Conservation (phyloP, 2,888 invertebrate species). For the Coelinius sp. region DNA sequence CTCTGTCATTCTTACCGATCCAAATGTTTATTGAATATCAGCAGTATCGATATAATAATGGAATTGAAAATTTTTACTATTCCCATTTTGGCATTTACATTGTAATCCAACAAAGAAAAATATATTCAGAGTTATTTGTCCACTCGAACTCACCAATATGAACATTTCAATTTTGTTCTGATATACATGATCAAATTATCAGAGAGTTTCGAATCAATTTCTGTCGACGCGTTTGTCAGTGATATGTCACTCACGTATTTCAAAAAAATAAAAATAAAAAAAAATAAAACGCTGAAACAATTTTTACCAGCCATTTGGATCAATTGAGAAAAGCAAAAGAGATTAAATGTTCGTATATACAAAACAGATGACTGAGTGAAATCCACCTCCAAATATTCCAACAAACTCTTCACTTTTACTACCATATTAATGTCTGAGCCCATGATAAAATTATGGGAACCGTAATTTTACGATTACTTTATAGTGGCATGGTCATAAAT, state of each 20-base stretch:
- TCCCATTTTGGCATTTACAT: neutral
- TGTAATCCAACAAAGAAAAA: neutral
- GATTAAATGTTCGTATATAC: neutral
- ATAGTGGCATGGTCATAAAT: slow-evolving; percentile 11
- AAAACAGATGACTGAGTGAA: neutral
- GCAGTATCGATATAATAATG: neutral
- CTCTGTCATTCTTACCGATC: neutral
- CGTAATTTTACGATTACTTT: slow-evolving; percentile 25
- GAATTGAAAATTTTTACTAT: neutral
- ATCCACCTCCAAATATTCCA: neutral
- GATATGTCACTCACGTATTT: neutral
- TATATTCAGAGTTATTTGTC: neutral
- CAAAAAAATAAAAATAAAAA: too few species aligned
- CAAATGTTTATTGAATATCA: neutral
- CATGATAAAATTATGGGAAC: slow-evolving; percentile 17
- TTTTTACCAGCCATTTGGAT: slow-evolving; percentile 8
- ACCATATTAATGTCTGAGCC: slow-evolving; percentile 8
- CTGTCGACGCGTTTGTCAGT: neutral
- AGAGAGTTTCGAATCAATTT: slow-evolving; percentile 15
- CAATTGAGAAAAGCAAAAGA: neutral
- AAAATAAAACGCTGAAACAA: neutral
- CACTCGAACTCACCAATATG: neutral
- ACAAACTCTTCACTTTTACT: slow-evolving; percentile 20
- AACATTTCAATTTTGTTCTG: slow-evolving; percentile 3
- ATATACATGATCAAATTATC: neutral